Conservation (phyloP, 2,888 invertebrate species). For the Chalcis sispes region DNA sequence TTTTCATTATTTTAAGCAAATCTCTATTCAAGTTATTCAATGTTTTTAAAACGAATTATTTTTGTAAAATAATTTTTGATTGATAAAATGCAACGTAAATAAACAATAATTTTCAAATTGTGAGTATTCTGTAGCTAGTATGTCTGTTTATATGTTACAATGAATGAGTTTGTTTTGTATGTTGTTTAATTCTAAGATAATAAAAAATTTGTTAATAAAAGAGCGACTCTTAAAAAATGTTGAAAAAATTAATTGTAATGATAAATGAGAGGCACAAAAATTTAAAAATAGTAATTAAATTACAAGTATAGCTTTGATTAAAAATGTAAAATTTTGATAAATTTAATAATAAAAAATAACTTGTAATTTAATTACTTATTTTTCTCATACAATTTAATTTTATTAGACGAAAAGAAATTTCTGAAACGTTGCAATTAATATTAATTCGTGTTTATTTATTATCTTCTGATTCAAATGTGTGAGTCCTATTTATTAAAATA, state of each 20-base stretch:
- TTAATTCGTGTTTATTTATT: constrained; percentile 14
- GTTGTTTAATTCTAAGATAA: constrained; percentile 11
- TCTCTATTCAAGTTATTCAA: no score
- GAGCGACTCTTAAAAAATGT: constrained; percentile 6
- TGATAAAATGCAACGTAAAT: neutral
- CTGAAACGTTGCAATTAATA: no score
- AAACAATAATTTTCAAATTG: constrained; percentile 13
- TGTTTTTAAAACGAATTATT: neutral
- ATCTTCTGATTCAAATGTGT: neutral
- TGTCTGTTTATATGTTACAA: constrained; percentile 20
- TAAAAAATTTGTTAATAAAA: constrained; percentile 1
- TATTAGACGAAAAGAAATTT: no score
- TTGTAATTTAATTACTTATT: no score
- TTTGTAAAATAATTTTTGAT: constrained; percentile 18
- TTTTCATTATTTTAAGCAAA: no score
- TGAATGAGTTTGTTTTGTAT: constrained; percentile 14
- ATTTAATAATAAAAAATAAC: no score
- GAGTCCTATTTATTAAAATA: constrained; percentile 34
- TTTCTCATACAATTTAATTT: no score
- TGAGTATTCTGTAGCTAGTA: constrained; percentile 15
- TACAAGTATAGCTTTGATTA: constrained; percentile 11
- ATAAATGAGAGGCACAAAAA: neutral
- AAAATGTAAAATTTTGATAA: no score
- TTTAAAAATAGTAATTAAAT: constrained; percentile 2
- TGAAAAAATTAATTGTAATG: constrained; percentile 4